Percentiles rank a stretch among this genome's conserved stretches.
These are phyloP conservation scores for Aulostomus chinensis DNA, from an alignment of 2,797 vertebrate genomes.

Conservation along the genomic window DNA sequence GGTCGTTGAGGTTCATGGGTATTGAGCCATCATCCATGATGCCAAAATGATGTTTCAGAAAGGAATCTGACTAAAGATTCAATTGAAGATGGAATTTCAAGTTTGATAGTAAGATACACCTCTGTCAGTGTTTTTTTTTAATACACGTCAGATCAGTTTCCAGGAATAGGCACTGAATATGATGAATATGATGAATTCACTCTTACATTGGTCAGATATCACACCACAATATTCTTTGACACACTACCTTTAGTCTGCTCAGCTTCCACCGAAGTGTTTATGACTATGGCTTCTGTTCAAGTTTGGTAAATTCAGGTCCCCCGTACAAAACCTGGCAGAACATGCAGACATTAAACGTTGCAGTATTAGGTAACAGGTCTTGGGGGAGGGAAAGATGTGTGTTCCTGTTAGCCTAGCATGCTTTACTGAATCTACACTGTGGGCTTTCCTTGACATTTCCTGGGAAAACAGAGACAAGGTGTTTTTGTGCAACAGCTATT, in stretches of 20 bases:
- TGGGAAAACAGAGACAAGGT: conserved; percentile 13
- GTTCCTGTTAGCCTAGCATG: conserved; percentile 38
- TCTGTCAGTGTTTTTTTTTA: no score
- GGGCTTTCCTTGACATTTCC: conserved; percentile 60
- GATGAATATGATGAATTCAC: no score
- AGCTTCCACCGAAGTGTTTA: conserved; percentile 12
- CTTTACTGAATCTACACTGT: conserved; percentile 30
- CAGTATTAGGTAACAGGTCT: conserved; percentile 46
- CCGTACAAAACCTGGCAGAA: conserved; percentile 19
- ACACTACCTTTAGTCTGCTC: not conserved
- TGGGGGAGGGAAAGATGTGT: conserved; percentile 31
- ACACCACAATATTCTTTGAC: conserved; percentile 2
- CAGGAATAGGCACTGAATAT: no score
- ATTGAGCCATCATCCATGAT: no score
- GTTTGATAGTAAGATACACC: not conserved
- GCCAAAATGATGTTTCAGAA: no score
- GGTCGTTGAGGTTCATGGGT: no score
- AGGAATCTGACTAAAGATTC: no score
- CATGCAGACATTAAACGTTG: conserved; percentile 38
- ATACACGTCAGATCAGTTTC: no score
- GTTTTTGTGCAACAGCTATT: conserved; percentile 22
- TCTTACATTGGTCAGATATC: not conserved
- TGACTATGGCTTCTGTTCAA: conserved; percentile 7
- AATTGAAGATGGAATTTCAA: no score
- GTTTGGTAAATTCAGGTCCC: conserved; percentile 4